A percentile compares a stretch with the other conserved stretches of the same genome.
phyloP scores from a whole-genome alignment of 35 echinoderm and acorn worm species.

The Patiria miniata region DNA sequence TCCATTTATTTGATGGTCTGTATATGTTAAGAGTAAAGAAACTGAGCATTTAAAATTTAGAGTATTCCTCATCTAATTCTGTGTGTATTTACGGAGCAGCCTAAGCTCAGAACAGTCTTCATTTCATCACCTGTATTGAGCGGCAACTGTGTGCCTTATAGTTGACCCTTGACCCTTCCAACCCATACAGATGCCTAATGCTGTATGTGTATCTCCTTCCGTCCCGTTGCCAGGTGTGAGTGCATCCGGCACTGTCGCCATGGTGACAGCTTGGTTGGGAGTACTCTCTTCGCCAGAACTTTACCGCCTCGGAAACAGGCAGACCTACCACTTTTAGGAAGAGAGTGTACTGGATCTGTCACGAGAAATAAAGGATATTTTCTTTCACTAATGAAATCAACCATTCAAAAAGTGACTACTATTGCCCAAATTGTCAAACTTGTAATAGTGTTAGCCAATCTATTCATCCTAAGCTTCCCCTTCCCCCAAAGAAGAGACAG shows the following conservation, averaged over 20 bases:
- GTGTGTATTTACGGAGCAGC: too few relatives aligned
- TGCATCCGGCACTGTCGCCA: constrained; percentile 22
- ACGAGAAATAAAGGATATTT: neutral
- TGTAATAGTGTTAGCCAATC: neutral
- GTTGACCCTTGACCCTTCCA: constrained; percentile 78
- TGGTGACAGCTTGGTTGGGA: constrained; percentile 33
- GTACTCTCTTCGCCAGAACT: constrained; percentile 85
- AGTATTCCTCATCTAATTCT: too few relatives aligned
- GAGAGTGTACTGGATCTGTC: constrained; percentile 93
- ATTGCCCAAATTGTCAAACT: neutral
- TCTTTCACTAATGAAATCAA: neutral
- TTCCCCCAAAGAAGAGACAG: too few relatives aligned
- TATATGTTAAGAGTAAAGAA: too few relatives aligned
- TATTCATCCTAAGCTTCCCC: neutral
- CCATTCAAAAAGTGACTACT: neutral
- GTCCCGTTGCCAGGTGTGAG: constrained; percentile 74
- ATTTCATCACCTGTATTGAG: constrained; percentile 70
- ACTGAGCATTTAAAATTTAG: too few relatives aligned
- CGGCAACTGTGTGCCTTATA: constrained; percentile 87
- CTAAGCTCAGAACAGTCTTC: too few relatives aligned
- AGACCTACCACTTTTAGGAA: constrained; percentile 89
- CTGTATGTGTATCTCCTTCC: constrained; percentile 74
- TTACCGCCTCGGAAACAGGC: constrained; percentile 72
- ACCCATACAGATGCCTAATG: constrained; percentile 94
- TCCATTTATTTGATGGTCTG: too few relatives aligned